A percentile compares a stretch with the other conserved stretches of the same genome.
Evolutionary conservation across 2,888 invertebrate species (phyloP).

Genomic region (Ormyrus nitidulus): DNA sequence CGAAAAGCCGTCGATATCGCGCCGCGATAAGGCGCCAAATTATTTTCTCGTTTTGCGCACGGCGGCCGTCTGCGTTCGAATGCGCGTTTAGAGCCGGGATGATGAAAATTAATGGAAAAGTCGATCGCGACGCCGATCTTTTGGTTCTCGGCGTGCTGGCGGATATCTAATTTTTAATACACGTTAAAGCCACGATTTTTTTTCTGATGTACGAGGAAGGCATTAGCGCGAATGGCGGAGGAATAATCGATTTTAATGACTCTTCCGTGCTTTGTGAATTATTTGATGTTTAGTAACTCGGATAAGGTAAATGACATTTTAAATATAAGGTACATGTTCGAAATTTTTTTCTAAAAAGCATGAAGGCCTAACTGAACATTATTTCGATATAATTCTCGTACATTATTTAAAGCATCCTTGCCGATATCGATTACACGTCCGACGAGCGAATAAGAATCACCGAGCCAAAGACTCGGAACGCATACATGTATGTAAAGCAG

Average conservation of each 20-base stretch:
- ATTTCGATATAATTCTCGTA: neutral
- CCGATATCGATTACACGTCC: neutral
- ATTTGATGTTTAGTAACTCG: neutral
- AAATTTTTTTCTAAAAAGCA: neutral
- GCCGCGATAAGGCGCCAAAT: slow-evolving; percentile 39
- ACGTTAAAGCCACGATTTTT: slow-evolving; percentile 25
- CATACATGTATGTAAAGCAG: slow-evolving; percentile 5
- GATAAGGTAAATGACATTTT: neutral
- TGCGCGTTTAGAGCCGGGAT: slow-evolving; percentile 11
- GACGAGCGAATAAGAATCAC: neutral
- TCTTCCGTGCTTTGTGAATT: no score
- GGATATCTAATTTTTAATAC: slow-evolving; percentile 41
- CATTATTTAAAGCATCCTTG: neutral
- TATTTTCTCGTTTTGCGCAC: slow-evolving; percentile 42
- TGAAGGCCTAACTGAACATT: neutral
- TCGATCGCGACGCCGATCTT: neutral
- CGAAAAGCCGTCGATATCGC: slow-evolving; percentile 27
- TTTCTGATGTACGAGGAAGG: no score
- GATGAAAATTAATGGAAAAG: slow-evolving; percentile 19
- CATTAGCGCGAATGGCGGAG: no score
- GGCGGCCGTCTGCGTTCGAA: slow-evolving; percentile 26
- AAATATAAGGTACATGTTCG: neutral
- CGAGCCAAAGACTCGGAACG: no score
- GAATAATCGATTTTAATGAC: no score
- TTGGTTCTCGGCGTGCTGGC: neutral